Base-by-base conservation (phyloP, 1,140 invertebrate species). In the Trialeurodes vaporariorum region DNA sequence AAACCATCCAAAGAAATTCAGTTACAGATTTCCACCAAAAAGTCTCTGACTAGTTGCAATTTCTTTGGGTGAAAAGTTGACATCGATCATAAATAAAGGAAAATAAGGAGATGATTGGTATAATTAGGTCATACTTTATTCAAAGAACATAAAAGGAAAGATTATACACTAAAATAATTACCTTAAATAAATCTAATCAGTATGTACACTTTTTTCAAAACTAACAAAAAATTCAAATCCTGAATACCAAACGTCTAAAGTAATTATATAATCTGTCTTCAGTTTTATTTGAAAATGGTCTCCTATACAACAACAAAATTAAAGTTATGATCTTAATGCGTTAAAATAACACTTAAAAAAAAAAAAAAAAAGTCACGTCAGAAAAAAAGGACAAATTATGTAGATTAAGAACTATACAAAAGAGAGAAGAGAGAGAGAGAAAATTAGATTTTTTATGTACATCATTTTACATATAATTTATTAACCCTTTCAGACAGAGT, bases 181-280 rank as follows among this genome's bases (percentile, higher is more conserved):
- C 34, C 34, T 49, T 49, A 49, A 49, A 49, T 17, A 49, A 49
- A 9, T 49, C 34, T 49, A 49, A 9, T 17, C 17, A 49, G 17
- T 49, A 49, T 49, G 34, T 49, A 49, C 34, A 49, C 34, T 49
- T 49, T 17, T 9, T 49, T 49, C 34, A 49, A 49, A 49, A 49
- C 34, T 49, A 49, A 49, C 34, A 49, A 49, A 49, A 49, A 49
- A 49, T 49, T 49, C 34, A 49, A 49, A 49, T 49, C 34, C 34
- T 49, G 34, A 49, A 49, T 49, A 17, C 34, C 34, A 49, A 49
- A 49, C 17, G 34, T 49, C 17, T 49, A 49, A 49, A n/a, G n/a
- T 49, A 49, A 49, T 49, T 49, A n/a, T 49, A 49, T 49, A 49
- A n/a, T 49, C 34, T 49, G 34, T 49, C 34, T 49, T 49, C 34